These are phyloP conservation scores for Parascotia fuliginaria DNA, from an alignment of 2,888 invertebrate genomes.

Conservation along the genomic window DNA sequence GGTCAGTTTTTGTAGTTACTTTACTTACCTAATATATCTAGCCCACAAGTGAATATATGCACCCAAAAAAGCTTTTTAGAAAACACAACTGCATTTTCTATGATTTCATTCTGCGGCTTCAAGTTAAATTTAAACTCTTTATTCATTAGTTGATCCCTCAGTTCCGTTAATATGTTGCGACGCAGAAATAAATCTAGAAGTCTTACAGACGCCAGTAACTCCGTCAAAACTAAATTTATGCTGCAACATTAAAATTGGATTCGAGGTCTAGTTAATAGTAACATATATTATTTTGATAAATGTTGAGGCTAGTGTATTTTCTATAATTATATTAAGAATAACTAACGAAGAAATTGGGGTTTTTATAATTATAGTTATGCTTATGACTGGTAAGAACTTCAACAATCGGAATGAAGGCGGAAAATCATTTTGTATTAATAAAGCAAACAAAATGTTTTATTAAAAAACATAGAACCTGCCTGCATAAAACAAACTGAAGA, in stretches of 20 bases:
- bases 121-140: slow-evolving; percentile 47
- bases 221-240: slow-evolving; percentile 59
- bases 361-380: no score
- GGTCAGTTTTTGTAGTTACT: background rate
- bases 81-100: slow-evolving; percentile 44
- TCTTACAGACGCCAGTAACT: slow-evolving; percentile 52
- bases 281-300: no score
- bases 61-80: slow-evolving; percentile 46
- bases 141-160: slow-evolving; percentile 48
- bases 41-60: slow-evolving; percentile 24
- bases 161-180: slow-evolving; percentile 44
- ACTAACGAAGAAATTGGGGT: no score
- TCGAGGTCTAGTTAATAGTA: no score
- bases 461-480: no score
- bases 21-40: slow-evolving; percentile 53
- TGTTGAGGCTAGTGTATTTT: no score
- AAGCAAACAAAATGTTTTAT: no score
- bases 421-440: no score
- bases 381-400: no score
- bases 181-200: slow-evolving; percentile 54
- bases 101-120: slow-evolving; percentile 37
- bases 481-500: no score
- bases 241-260: slow-evolving; percentile 52
- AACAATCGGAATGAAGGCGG: no score
- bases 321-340: no score